Evolutionary conservation across 2,888 invertebrate genomes (phyloP), one percentile per base, ranked within the genome.

Genomic region (Dastarcus helophoroides): DNA sequence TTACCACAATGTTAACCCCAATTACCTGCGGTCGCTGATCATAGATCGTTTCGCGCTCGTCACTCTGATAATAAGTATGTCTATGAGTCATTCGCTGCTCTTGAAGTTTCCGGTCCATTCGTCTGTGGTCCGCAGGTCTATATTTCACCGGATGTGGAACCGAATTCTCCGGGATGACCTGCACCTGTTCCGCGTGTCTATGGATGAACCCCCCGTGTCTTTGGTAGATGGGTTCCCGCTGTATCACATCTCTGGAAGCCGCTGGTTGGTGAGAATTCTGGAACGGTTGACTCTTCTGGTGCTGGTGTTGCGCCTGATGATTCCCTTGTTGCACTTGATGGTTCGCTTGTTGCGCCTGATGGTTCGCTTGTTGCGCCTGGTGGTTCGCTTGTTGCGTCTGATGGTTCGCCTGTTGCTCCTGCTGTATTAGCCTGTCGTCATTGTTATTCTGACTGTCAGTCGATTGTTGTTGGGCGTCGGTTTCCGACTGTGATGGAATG

Each of bases 1-100:
- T n/a, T n/a, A n/a, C n/a, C n/a, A n/a, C n/a, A n/a, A n/a, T n/a
- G n/a, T n/a, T n/a, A n/a, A n/a, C n/a, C n/a, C n/a, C n/a, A n/a
- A n/a, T n/a, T n/a, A n/a, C n/a, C n/a, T n/a, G n/a, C 27, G 32
- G 50, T 37, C 59, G 56, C 38, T 60, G 56, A 36, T 67, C 65
- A 39, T 66, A 64, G 29, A 58, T 49, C 42, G 60, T 61, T 39
- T 69, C 67, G 32, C 63, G 51, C 23, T 70, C 71, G 22, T 73
- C 71, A 3, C 63, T 53, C 2, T 70, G 71, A 48, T 73, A 74
- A 32, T 68, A 68, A 1, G 71, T 69, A 32, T 70, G 67, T 26
- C 73, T 54, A 45, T 70, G 68, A 10, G 63, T 63, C 50, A 74
- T 69, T 23, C 68, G 56, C 22, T 69, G 64, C 46, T 73, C 72